Conservation (phyloP, 2,888 invertebrate genomes). For the Trichogramma evanescens region DNA sequence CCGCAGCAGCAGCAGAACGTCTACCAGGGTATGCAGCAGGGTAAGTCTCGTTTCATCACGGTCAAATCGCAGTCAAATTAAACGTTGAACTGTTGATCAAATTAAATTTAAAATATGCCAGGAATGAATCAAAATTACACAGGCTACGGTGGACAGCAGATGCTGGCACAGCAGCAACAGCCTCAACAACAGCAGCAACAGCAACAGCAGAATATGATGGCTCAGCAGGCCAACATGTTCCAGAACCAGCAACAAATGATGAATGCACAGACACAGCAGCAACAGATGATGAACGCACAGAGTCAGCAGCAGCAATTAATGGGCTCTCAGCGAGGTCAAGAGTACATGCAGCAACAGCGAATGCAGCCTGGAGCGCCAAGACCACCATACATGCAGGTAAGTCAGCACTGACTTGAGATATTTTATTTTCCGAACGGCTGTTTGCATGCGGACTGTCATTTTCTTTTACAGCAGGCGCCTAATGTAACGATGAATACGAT, state of each 20-base stretch:
- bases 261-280: slow-evolving; percentile 49
- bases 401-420: not conserved
- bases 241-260: slow-evolving; percentile 55
- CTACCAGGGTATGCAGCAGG: slow-evolving; percentile 59
- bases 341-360: slow-evolving; percentile 55
- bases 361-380: slow-evolving; percentile 53
- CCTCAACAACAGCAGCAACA: slow-evolving; percentile 46
- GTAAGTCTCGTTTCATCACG: slow-evolving; percentile 20
- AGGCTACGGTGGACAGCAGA: slow-evolving; percentile 54
- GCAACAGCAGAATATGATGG: slow-evolving; percentile 48
- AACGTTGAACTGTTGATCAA: not conserved
- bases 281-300: slow-evolving; percentile 43
- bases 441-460: not conserved
- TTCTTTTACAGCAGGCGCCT: slow-evolving; percentile 55
- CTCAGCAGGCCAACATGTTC: slow-evolving; percentile 43
- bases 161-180: slow-evolving; percentile 39
- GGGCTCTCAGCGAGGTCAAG: slow-evolving; percentile 54
- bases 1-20: slow-evolving; percentile 51
- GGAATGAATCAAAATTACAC: slow-evolving; percentile 61
- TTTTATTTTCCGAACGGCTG: not conserved
- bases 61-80: not conserved
- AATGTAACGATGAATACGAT: slow-evolving; percentile 80
- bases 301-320: slow-evolving; percentile 54
- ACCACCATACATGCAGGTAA: slow-evolving; percentile 63
- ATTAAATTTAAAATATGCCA: slow-evolving; percentile 19